phyloP scores from a whole-genome alignment of 2,888 invertebrate genomes.

The Lycophotia porphyrea region DNA sequence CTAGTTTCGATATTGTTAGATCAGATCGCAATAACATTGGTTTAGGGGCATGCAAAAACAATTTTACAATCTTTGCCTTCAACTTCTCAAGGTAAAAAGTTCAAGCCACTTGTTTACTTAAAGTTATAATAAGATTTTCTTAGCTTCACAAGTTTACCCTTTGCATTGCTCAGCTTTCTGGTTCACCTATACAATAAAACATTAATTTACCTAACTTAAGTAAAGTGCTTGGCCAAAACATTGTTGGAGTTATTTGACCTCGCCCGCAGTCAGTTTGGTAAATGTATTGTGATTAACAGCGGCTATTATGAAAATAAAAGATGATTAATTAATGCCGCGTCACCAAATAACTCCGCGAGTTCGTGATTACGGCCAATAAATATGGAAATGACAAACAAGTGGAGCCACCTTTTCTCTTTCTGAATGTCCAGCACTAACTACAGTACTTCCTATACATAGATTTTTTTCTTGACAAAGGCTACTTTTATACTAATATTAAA shows the following conservation, averaged over 20 bases:
- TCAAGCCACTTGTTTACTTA: conserved; percentile 12
- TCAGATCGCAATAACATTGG: not conserved
- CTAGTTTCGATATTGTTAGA: not conserved
- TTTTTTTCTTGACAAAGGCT: not conserved
- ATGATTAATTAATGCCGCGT: conserved; percentile 37
- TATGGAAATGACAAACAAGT: conserved; percentile 30
- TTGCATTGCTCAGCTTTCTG: not conserved
- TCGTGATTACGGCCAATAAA: conserved; percentile 34
- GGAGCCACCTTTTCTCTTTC: not conserved
- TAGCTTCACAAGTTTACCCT: conserved; percentile 5
- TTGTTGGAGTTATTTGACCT: conserved; percentile 44
- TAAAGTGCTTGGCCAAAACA: conserved; percentile 19
- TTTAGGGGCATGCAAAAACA: not conserved
- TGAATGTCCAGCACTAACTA: not conserved
- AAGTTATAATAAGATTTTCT: conserved; percentile 34
- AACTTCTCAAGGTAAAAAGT: not conserved
- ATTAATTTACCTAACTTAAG: conserved; percentile 35
- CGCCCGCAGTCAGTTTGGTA: conserved; percentile 23
- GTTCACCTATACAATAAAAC: conserved; percentile 8
- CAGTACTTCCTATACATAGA: not conserved
- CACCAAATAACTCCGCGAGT: conserved; percentile 34
- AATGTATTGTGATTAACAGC: conserved; percentile 30
- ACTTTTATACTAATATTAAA: not conserved
- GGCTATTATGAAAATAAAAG: conserved; percentile 32
- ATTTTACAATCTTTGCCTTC: not conserved